Base-by-base conservation (phyloP, 2,888 invertebrate species). In the Protodeltote pygarga region DNA sequence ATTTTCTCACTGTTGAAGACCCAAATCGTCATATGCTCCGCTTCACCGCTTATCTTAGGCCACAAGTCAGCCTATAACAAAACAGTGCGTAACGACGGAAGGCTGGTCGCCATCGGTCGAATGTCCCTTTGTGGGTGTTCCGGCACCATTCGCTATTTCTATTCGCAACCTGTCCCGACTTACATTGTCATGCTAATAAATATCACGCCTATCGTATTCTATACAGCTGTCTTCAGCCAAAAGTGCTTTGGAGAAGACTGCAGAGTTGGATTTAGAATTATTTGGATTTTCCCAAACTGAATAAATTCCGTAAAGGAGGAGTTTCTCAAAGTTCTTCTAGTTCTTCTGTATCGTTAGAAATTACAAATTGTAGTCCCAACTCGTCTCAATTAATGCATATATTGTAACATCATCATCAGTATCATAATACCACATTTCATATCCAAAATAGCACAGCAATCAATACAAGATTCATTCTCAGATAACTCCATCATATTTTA, bases 51-150 rank as follows among this genome's bases (percentile, higher is more conserved):
- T 41, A 4, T 0, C 35, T 53, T 40, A 39, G 0, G 5, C 71
- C 71, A 51, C 5, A 39, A 15, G n/a, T 21, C 28, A 51, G 52
- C 54, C 67, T 71, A 73, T 75, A 79, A 76, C 79, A 78, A 80
- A 79, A 78, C 76, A 68, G 60, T 78, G 89, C 87, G 89, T 89
- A 88, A 89, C 85, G 79, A 73, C 85, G 85, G 89, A 85, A 87
- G 88, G 86, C 79, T 48, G 57, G 59, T 41, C 46, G 40, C 59
- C 67, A 63, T 65, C 68, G 59, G 44, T 59, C 74, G 65, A 82
- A 83, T 79, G 82, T 65, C 66, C 77, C 82, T 76, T 83, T 85
- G 88, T 85, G 83, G 85, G 83, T 79, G 83, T 85, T 77, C 77
- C 60, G 39, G 45, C 15, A 49, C 44, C 24, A 47, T 29, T 51